Base-by-base conservation (phyloP, 2,888 invertebrate species). In the Dinocampus coccinellae region DNA sequence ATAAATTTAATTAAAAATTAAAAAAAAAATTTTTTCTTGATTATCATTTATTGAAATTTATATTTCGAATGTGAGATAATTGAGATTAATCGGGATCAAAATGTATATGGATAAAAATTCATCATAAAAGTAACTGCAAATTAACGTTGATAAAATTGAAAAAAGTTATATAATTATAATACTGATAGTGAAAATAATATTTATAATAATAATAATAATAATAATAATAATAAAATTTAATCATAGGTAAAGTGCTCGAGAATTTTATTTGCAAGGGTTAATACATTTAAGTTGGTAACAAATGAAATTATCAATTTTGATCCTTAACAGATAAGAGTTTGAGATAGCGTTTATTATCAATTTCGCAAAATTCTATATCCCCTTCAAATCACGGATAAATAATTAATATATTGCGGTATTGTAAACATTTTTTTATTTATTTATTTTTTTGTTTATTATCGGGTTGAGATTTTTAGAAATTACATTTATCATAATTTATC, bases 81-180 rank as follows among this genome's bases (percentile, higher is more conserved):
- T 24, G 13, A 11, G 57, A 57, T 57, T 57, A 57, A 57, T 57
- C 11, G n/a, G 57, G 57, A 57, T 57, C n/a, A 57, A 57, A 57
- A 57, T 57, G 11, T 26, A 57, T 57, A 22, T 55, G 39, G 13
- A 39, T 3, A n/a, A 7, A 47, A 16, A n/a, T 7, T 47, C 16
- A 16, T 16, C 16, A 7, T 47, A 9, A 16, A 47, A 47, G 3
- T 47, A 7, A 1, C 47, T 16, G 47, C 16, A 16, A 16, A 47
- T 47, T 47, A 1, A 7, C 16, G 47, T 16, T 47, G 16, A 47
- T 16, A 47, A 47, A 16, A 47, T 16, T n/a, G 6, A 16, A 4
- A 3, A 13, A 13, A n/a, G n/a, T 39, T 9, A 1, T 3, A 39
- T 39, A 33, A 6, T 9, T 22, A 53, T 53, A 10, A 20, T 24